These are phyloP conservation scores for Condylostylus longicornis DNA, from an alignment of 1,140 invertebrate genomes.

Conservation along the genomic window DNA sequence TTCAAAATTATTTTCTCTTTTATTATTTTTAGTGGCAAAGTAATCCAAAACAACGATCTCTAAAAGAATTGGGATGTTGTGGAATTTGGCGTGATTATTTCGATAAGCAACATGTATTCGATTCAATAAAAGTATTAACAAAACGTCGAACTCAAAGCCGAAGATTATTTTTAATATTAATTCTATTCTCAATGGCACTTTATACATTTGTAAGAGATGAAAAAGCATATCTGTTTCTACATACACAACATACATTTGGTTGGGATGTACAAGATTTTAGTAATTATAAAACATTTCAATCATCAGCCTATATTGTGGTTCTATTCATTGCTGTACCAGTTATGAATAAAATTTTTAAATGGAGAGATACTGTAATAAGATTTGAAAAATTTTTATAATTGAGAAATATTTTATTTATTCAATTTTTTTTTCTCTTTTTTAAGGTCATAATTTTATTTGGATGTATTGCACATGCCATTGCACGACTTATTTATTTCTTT, in stretches of 20 bases:
- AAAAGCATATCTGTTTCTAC: conserved; percentile 48
- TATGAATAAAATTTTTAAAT: conserved; percentile 45
- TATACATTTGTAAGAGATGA: conserved; percentile 70
- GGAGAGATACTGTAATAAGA: conserved; percentile 44
- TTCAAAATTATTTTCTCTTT: too few relatives aligned
- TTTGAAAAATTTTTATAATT: too few relatives aligned
- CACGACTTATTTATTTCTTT: conserved; percentile 47
- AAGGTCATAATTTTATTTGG: conserved; percentile 53
- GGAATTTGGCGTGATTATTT: conserved; percentile 55
- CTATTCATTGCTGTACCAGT: conserved; percentile 51
- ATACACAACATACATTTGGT: conserved; percentile 46
- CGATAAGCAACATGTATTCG: conserved; percentile 45
- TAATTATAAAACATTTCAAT: conserved; percentile 52
- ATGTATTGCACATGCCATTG: conserved; percentile 44
- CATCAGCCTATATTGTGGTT: conserved; percentile 43
- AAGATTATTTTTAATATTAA: conserved; percentile 44
- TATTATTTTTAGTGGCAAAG: conserved; percentile 45
- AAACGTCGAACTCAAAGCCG: conserved; percentile 38
- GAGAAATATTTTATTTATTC: too few relatives aligned
- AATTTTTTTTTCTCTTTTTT: too few relatives aligned
- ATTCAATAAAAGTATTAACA: conserved; percentile 42
- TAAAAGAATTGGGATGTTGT: conserved; percentile 36
- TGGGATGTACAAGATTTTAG: conserved; percentile 50
- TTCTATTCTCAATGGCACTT: conserved; percentile 51
- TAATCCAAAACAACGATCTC: conserved; percentile 39